Evolutionary conservation across 2,888 invertebrate genomes (phyloP).

Genomic region (Nasonovia ribisnigri): DNA sequence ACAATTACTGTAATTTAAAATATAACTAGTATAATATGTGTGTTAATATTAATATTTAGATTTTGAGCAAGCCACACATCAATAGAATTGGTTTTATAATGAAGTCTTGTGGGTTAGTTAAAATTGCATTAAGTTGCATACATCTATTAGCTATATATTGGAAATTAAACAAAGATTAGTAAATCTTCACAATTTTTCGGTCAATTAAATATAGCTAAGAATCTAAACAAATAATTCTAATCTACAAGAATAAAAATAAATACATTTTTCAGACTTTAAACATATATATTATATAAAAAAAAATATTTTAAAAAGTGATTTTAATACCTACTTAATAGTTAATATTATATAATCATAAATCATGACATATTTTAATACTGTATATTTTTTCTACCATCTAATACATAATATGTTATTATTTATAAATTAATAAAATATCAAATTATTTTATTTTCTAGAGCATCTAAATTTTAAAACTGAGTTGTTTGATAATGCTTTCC

Average conservation of each 20-base stretch:
- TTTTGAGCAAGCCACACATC: neutral
- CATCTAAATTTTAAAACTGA: conserved; percentile 77
- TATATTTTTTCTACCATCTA: neutral
- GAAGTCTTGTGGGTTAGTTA: neutral
- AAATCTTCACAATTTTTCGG: neutral
- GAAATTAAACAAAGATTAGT: neutral
- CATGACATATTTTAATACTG: neutral
- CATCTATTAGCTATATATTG: neutral
- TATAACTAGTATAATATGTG: neutral
- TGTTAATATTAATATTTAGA: neutral
- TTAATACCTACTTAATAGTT: neutral
- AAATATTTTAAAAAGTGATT: neutral
- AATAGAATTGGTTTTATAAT: neutral
- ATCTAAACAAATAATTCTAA: neutral
- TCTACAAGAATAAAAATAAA: neutral
- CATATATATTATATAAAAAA: too few species aligned
- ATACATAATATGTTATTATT: neutral
- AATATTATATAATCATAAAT: neutral
- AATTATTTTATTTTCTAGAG: conserved; percentile 67
- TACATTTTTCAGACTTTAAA: neutral
- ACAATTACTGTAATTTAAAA: neutral
- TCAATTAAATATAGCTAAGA: neutral
- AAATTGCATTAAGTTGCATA: neutral
- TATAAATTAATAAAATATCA: neutral
- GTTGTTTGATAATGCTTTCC: conserved; percentile 79